Conservation (phyloP, 2,797 vertebrate species). For the Siniperca undulata region DNA sequence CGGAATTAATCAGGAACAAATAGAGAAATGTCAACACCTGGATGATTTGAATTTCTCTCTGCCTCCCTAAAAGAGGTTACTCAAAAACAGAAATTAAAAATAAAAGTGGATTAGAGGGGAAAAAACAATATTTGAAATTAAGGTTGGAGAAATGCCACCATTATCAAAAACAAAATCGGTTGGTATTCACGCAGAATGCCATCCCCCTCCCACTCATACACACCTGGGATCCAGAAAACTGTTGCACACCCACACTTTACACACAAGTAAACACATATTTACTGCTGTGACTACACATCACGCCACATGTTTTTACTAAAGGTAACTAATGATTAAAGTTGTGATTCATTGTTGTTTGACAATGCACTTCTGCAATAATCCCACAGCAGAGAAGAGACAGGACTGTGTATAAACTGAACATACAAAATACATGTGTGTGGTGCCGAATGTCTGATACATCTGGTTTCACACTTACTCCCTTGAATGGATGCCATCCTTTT, state of each 20-base stretch:
- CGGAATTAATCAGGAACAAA: conserved; percentile 16
- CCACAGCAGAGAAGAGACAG: not conserved
- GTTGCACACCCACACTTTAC: conserved; percentile 16
- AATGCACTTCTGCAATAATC: not conserved
- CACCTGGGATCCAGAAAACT: conserved; percentile 36
- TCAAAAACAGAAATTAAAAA: conserved; percentile 21
- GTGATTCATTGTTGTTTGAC: conserved; percentile 19
- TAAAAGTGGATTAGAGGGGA: conserved; percentile 5
- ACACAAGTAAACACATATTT: conserved; percentile 1
- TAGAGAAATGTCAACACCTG: not conserved
- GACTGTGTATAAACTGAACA: not conserved
- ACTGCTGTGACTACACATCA: not conserved
- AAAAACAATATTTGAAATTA: conserved; percentile 16
- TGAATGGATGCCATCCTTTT: not conserved
- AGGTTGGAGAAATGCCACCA: conserved; percentile 35
- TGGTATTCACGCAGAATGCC: conserved; percentile 35
- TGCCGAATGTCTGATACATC: not conserved
- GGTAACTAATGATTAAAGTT: conserved; percentile 30
- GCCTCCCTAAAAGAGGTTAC: not conserved
- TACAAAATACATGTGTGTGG: not conserved
- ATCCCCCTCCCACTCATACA: conserved; percentile 37
- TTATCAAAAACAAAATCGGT: conserved; percentile 53
- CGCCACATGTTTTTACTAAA: not conserved
- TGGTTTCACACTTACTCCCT: not conserved
- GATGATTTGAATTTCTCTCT: conserved; percentile 25